Percentiles rank a stretch among this genome's conserved stretches.
These are phyloP conservation scores for Falco columbarius DNA, from an alignment of 2,797 vertebrate genomes.

Conservation along the genomic window DNA sequence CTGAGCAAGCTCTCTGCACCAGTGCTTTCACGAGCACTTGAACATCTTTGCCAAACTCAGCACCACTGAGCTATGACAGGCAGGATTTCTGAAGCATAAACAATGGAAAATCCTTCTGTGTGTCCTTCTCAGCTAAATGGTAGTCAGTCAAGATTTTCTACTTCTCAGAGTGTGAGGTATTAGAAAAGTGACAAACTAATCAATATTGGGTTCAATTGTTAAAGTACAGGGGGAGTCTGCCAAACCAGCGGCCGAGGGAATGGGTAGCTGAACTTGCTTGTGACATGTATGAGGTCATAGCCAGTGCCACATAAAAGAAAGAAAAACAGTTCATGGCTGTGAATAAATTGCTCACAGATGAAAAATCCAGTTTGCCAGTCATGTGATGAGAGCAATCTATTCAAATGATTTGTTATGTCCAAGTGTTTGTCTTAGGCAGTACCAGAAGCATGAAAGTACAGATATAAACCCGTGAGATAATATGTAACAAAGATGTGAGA, in stretches of 20 bases:
- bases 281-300: conserved; percentile 61
- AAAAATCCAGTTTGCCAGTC: conserved; percentile 70
- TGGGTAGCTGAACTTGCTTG: conserved; percentile 53
- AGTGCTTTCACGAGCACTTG: fast-evolving
- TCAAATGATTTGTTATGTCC: conserved; percentile 68
- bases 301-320: conserved; percentile 66
- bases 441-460: conserved; percentile 64
- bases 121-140: neutral
- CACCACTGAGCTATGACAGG: neutral
- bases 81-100: neutral
- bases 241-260: neutral
- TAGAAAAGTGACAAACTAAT: conserved; percentile 33
- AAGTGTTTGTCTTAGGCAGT: conserved; percentile 65
- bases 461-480: conserved; percentile 52
- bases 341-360: conserved; percentile 74
- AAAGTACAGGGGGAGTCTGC: neutral
- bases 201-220: neutral
- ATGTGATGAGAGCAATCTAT: conserved; percentile 65
- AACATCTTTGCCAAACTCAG: neutral
- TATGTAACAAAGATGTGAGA: conserved; percentile 63
- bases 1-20: neutral
- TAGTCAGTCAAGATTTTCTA: neutral
- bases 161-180: neutral
- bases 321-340: conserved; percentile 67
- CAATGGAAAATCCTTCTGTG: neutral